Conservation (phyloP, 2,113 vertebrate species). For the Semnornis frantzii region DNA sequence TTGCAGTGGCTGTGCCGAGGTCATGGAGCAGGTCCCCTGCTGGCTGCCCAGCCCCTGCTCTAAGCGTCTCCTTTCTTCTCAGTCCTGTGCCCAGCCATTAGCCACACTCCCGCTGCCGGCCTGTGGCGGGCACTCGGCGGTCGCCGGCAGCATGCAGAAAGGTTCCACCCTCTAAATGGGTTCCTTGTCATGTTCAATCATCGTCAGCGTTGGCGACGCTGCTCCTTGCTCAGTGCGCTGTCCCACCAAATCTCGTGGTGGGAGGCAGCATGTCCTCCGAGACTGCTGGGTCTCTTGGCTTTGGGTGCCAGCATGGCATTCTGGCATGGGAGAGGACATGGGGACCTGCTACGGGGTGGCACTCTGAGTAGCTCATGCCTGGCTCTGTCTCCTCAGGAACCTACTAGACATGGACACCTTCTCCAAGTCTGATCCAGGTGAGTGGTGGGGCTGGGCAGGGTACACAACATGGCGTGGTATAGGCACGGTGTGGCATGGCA, state of each 20-base stretch:
- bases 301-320: not conserved
- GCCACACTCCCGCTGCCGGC: not conserved
- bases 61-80: not conserved
- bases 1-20: not conserved
- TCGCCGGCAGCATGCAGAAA: not conserved
- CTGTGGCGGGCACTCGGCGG: constrained; percentile 9
- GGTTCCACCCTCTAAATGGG: constrained; percentile 54
- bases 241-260: not conserved
- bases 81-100: not conserved
- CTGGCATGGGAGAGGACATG: not conserved
- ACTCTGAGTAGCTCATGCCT: not conserved
- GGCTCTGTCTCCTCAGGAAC: constrained; percentile 76
- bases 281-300: not conserved
- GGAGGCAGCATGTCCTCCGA: rapidly evolving
- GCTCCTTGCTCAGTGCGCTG: not conserved
- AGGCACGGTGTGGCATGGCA: not conserved
- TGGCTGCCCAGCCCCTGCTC: not conserved
- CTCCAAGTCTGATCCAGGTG: constrained; percentile 95
- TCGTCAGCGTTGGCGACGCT: not conserved
- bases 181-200: constrained; percentile 64
- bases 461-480: not conserved
- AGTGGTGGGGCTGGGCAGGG: not conserved
- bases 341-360: not conserved
- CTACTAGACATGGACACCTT: constrained; percentile 95
- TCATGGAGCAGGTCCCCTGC: not conserved